Conservation (phyloP, 2,888 invertebrate genomes). For the Pristionchus maxplancki region DNA sequence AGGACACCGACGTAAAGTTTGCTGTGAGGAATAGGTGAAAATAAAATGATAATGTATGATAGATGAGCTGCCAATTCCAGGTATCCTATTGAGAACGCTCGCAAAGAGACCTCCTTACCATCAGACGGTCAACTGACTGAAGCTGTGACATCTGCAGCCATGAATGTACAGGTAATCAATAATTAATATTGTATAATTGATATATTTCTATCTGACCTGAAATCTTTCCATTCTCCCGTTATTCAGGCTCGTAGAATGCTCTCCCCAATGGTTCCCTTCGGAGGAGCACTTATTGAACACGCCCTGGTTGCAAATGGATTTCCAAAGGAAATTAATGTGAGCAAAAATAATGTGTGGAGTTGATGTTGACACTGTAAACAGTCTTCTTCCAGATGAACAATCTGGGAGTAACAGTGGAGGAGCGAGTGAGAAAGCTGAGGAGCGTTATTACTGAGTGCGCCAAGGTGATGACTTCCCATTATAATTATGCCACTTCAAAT, state of each 20-base stretch:
- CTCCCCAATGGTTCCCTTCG: constrained; percentile 83
- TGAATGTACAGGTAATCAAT: constrained; percentile 46
- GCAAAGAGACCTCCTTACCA: constrained; percentile 78
- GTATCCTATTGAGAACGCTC: constrained; percentile 85
- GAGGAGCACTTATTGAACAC: constrained; percentile 93
- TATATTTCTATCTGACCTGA: neutral
- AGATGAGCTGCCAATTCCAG: constrained; percentile 50
- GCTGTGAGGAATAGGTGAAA: constrained; percentile 91
- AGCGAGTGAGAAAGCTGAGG: constrained; percentile 80
- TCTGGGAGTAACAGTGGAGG: constrained; percentile 31
- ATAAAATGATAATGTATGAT: neutral
- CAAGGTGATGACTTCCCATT: constrained; percentile 70
- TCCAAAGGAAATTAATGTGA: constrained; percentile 75
- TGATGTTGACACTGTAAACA: neutral
- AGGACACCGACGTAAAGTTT: constrained; percentile 88
- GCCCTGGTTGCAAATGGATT: constrained; percentile 87
- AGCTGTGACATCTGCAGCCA: constrained; percentile 58
- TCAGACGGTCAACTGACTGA: constrained; percentile 57
- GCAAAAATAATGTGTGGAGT: neutral
- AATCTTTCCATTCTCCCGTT: neutral
- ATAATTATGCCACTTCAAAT: no score
- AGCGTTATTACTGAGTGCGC: constrained; percentile 85
- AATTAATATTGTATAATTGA: neutral
- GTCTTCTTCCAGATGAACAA: constrained; percentile 39
- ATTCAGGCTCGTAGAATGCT: constrained; percentile 56